phyloP scores from a whole-genome alignment of 2,797 vertebrate species.

The Austrolebias charrua region DNA sequence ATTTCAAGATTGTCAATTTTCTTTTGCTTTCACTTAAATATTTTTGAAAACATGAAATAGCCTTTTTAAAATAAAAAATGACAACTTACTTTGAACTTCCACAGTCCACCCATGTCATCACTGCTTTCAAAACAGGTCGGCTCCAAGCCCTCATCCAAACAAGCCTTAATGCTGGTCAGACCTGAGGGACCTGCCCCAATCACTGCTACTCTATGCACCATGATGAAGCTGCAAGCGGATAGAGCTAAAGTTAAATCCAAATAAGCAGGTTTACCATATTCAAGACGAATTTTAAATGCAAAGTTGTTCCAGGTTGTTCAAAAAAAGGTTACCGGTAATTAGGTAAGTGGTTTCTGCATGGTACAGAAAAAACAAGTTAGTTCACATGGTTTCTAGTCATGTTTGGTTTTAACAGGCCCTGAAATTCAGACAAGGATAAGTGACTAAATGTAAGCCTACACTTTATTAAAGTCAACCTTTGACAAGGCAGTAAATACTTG shows the following conservation, averaged over 20 bases:
- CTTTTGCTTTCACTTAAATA: not conserved
- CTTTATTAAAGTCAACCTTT: too few species aligned
- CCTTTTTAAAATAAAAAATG: too few species aligned
- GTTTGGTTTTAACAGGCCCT: too few species aligned
- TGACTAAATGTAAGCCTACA: too few species aligned
- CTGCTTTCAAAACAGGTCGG: slow-evolving; percentile 87
- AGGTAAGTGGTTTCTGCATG: too few species aligned
- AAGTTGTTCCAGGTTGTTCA: too few species aligned
- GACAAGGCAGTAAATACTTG: too few species aligned
- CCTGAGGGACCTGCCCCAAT: slow-evolving; percentile 82
- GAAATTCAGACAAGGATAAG: too few species aligned
- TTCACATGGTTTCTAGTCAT: too few species aligned
- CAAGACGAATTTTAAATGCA: not conserved
- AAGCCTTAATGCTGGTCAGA: slow-evolving; percentile 81
- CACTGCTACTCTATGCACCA: slow-evolving; percentile 78
- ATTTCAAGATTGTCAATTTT: not conserved
- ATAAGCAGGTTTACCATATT: not conserved
- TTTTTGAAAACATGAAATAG: not conserved
- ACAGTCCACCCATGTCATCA: slow-evolving; percentile 81
- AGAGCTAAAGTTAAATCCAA: not conserved
- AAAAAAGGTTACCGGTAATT: too few species aligned
- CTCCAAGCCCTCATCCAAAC: slow-evolving; percentile 84
- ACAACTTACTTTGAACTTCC: slow-evolving; percentile 81
- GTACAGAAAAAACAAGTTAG: too few species aligned
- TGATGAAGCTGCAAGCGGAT: slow-evolving; percentile 33